Evolutionary conservation across 2,113 vertebrate genomes (phyloP).

Genomic region (Noctilio leporinus): DNA sequence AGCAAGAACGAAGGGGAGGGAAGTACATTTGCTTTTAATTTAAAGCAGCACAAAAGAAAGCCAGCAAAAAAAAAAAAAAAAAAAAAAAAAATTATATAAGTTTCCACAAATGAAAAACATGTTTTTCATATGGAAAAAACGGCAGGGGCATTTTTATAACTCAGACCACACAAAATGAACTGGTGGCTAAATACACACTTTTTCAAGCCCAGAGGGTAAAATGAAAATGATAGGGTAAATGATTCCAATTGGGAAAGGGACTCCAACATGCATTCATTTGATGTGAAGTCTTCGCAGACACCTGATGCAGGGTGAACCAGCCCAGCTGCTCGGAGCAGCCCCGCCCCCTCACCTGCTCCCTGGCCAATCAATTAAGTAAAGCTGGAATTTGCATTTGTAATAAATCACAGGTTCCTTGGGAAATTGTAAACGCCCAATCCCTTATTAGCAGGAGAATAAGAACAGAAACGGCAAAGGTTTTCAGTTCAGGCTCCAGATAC

Average conservation of each 20-base stretch:
- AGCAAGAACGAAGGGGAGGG: slow-evolving; percentile 61
- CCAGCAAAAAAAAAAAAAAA: slow-evolving; percentile 81
- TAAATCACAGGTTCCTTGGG: not conserved
- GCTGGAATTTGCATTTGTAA: not conserved
- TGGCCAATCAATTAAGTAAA: not conserved
- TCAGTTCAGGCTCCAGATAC: not conserved
- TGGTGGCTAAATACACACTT: slow-evolving; percentile 83
- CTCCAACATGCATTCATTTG: not conserved
- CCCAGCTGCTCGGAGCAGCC: not conserved
- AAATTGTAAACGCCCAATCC: slow-evolving; percentile 13
- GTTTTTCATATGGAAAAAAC: slow-evolving; percentile 91
- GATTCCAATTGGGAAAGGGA: slow-evolving; percentile 66
- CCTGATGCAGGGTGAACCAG: slow-evolving; percentile 67
- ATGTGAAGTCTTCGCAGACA: slow-evolving; percentile 60
- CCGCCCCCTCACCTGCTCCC: not conserved
- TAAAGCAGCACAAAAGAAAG: slow-evolving; percentile 82
- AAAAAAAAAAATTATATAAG: slow-evolving; percentile 91
- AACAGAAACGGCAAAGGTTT: not conserved
- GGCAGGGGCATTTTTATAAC: slow-evolving; percentile 89
- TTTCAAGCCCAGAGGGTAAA: slow-evolving; percentile 78
- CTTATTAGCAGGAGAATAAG: not conserved
- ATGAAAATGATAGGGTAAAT: slow-evolving; percentile 71
- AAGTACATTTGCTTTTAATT: slow-evolving; percentile 95
- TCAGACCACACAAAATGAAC: slow-evolving; percentile 96
- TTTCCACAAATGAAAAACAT: slow-evolving; percentile 96